phyloP scores from a whole-genome alignment of 92 coral and sea anemone species.

The Epizoanthus ramosus region DNA sequence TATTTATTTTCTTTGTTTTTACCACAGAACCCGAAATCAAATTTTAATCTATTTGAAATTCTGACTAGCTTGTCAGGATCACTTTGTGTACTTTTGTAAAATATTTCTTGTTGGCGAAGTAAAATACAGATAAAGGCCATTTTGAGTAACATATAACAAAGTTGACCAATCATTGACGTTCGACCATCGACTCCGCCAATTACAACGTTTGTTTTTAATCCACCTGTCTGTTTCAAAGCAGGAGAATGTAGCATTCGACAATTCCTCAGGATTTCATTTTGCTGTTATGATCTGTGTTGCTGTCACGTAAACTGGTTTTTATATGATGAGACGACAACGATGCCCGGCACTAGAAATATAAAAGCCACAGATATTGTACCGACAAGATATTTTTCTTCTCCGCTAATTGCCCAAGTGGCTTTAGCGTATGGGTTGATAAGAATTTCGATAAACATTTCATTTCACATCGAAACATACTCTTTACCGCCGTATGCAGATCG shows the following conservation, averaged over 20 bases:
- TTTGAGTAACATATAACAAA: too few relatives aligned
- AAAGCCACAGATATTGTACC: constrained; percentile 7
- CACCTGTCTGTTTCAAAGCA: constrained; percentile 27
- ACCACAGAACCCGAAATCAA: too few relatives aligned
- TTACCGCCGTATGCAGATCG: constrained; percentile 16
- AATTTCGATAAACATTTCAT: not conserved
- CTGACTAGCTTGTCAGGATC: too few relatives aligned
- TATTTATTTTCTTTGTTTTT: too few relatives aligned
- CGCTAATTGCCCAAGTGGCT: constrained; percentile 6
- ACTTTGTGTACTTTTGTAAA: too few relatives aligned
- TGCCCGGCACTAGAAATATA: not conserved
- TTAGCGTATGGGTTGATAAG: constrained; percentile 11
- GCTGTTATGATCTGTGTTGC: not conserved
- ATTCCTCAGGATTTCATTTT: not conserved
- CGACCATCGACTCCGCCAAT: constrained; percentile 16
- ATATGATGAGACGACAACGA: not conserved
- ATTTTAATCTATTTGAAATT: too few relatives aligned
- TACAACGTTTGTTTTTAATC: constrained; percentile 18
- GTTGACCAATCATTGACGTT: constrained; percentile 2
- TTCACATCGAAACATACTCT: constrained; percentile 1
- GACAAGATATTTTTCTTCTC: not conserved
- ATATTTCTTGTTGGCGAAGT: too few relatives aligned
- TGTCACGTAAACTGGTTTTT: constrained; percentile 12
- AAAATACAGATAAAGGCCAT: too few relatives aligned
- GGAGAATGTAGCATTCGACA: constrained; percentile 4